Conservation (phyloP, 2,888 invertebrate genomes). For the Escarpia spicata region DNA sequence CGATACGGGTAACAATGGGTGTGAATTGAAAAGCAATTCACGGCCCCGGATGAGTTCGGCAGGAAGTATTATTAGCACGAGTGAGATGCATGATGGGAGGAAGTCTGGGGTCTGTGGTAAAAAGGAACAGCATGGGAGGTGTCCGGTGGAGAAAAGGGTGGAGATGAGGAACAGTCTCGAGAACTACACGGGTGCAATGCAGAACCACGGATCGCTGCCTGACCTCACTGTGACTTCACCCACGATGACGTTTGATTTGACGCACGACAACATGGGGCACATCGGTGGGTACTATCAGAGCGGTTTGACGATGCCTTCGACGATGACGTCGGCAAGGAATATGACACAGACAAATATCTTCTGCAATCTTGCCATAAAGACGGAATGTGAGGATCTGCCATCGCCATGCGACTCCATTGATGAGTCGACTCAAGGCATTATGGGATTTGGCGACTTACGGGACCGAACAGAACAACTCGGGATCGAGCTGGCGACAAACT, state of each 20-base stretch:
- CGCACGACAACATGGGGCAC: neutral
- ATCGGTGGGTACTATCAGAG: neutral
- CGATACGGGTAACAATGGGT: neutral
- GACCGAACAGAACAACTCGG: neutral
- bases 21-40: neutral
- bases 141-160: neutral
- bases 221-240: neutral
- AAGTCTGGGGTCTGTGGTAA: neutral
- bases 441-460: neutral
- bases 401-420: neutral
- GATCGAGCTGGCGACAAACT: neutral
- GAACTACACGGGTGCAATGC: neutral
- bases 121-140: neutral
- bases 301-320: neutral
- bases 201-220: neutral
- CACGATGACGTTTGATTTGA: neutral
- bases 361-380: neutral
- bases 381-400: neutral
- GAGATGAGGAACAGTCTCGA: neutral
- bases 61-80: neutral
- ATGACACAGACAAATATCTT: neutral
- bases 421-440: neutral
- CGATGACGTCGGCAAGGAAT: neutral
- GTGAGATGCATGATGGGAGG: neutral
- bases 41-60: neutral